These are phyloP conservation scores for Neoscelio sp. DNA, from an alignment of 2,888 invertebrate species.

Conservation along the genomic window DNA sequence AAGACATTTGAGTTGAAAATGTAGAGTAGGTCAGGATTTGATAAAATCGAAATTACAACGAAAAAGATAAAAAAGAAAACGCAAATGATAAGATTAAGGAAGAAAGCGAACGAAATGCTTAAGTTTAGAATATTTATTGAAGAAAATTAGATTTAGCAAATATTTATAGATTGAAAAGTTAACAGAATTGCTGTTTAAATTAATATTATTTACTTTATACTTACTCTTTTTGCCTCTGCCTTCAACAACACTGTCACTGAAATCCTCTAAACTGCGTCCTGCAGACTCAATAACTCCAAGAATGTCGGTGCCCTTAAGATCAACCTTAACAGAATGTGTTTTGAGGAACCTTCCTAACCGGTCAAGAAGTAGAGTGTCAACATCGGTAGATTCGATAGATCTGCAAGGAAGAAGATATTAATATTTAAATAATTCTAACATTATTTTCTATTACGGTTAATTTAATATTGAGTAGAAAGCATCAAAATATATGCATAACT, in stretches of 20 bases:
- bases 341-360: conserved; percentile 91
- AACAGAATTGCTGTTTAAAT: not conserved
- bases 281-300: conserved; percentile 91
- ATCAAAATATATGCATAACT: conserved; percentile 80
- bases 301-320: conserved; percentile 93
- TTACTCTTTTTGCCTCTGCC: conserved; percentile 92
- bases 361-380: conserved; percentile 87
- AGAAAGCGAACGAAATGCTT: conserved; percentile 1
- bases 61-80: conserved; percentile 34
- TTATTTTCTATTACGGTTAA: not conserved
- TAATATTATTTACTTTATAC: conserved; percentile 68
- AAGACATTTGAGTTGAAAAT: conserved; percentile 32
- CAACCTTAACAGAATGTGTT: conserved; percentile 92
- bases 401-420: conserved; percentile 68
- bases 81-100: conserved; percentile 6
- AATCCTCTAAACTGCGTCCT: conserved; percentile 90
- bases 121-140: conserved; percentile 3
- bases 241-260: conserved; percentile 85
- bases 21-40: conserved; percentile 53
- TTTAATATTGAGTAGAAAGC: not conserved
- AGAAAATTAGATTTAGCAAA: not conserved
- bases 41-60: conserved; percentile 39
- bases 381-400: conserved; percentile 82
- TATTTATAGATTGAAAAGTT: not conserved
- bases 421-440: too few relatives aligned